Base-by-base conservation (phyloP, 2,888 invertebrate species). In the Nudaria mundana region DNA sequence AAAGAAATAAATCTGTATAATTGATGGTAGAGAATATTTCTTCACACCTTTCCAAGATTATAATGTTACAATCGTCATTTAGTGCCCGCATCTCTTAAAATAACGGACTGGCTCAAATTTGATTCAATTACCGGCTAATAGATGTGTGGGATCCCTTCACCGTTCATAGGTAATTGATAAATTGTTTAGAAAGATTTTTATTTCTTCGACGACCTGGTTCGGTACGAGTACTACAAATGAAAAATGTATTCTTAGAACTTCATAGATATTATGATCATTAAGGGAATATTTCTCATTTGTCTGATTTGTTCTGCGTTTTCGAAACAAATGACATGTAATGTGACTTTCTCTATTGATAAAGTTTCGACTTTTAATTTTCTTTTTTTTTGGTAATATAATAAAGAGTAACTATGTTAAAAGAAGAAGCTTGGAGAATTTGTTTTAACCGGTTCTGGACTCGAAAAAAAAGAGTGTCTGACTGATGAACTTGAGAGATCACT, bases 271-370 rank as follows among this genome's bases (percentile, higher is more conserved):
- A 18, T 12, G 18, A 29, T 44, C 44, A 59, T 55, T 55, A 50
- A 18, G 41, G 30, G 38, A 44, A 12, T 37, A 10, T 10, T 37
- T 20, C 33, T 44, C 41, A 44, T 53, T 47, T 44, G 26, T 56
- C 29, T 35, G 36, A 37, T 50, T 42, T 13, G 36, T 39, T 53
- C 33, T 22, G 39, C 36, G 14, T 22, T 30, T 42, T 38, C 32
- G 20, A 29, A 10, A 13, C 28, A 26, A 39, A 32, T 37, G 40
- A 30, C 40, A 47, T 40, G 35, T 44, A 30, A n/a, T n/a, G n/a
- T n/a, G n/a, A 43, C 62, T 54, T 61, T 60, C 49, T 46, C 47
- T 43, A 45, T 44, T 24, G 38, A 35, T n/a, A n/a, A n/a, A n/a
- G n/a, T n/a, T n/a, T 45, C 30, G 18, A 38, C 30, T 34, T 28